phyloP scores from a whole-genome alignment of 2,888 invertebrate genomes.

The Mimumesa dahlbomi region DNA sequence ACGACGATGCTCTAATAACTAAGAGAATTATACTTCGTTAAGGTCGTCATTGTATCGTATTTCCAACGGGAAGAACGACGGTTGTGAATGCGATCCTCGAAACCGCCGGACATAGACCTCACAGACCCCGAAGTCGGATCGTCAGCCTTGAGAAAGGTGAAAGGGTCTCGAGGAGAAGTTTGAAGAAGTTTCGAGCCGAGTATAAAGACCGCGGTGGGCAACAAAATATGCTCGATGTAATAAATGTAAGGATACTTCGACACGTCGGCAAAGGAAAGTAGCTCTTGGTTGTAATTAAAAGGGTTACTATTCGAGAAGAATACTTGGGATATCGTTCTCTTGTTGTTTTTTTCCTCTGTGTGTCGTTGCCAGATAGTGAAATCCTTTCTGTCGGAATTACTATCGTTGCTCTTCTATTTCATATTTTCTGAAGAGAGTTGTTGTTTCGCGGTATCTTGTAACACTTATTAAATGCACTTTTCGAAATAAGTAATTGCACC shows the following conservation, averaged over 20 bases:
- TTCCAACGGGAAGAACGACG: slow-evolving; percentile 22
- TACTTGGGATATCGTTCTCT: too few relatives aligned
- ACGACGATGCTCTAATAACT: slow-evolving; percentile 25
- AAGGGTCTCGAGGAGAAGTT: slow-evolving; percentile 21
- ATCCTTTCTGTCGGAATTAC: too few relatives aligned
- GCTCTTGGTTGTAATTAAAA: too few relatives aligned
- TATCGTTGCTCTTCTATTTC: too few relatives aligned
- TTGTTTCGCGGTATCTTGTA: too few relatives aligned
- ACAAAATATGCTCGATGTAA: background rate
- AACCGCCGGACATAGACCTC: slow-evolving; percentile 1
- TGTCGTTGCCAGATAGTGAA: background rate
- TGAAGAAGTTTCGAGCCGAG: slow-evolving; percentile 11
- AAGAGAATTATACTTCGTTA: slow-evolving; percentile 57
- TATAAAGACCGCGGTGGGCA: slow-evolving; percentile 8
- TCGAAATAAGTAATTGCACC: too few relatives aligned
- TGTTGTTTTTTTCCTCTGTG: background rate
- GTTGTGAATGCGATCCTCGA: background rate
- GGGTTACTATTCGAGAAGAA: too few relatives aligned
- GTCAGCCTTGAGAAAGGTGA: slow-evolving; percentile 14
- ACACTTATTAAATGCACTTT: too few relatives aligned
- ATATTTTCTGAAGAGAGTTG: too few relatives aligned
- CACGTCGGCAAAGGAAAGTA: background rate
- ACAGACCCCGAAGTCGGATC: slow-evolving; percentile 23
- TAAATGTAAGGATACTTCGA: background rate
- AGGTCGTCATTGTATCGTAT: slow-evolving; percentile 40